phyloP scores from a whole-genome alignment of 2,113 vertebrate genomes.

The Ceyx cyanopectus region DNA sequence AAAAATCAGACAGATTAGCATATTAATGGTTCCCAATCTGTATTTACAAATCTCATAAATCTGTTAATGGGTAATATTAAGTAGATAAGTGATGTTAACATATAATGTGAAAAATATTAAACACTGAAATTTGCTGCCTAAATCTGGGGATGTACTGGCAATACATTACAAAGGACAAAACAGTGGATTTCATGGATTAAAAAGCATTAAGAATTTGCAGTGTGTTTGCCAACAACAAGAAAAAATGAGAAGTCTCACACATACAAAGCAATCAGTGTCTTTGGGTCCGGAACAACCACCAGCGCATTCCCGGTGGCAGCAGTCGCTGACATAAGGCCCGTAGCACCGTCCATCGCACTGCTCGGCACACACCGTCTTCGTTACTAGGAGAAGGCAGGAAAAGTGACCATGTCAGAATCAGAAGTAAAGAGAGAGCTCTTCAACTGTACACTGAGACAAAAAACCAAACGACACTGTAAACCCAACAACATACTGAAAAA shows the following conservation, averaged over 20 bases:
- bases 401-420: background rate
- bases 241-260: conserved; percentile 38
- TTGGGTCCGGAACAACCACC: conserved; percentile 95
- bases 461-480: background rate
- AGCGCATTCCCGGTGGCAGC: conserved; percentile 95
- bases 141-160: background rate
- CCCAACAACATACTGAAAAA: accelerated
- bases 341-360: conserved; percentile 97
- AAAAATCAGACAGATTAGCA: conserved; percentile 60
- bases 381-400: conserved; percentile 80
- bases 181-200: background rate
- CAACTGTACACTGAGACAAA: no score
- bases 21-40: conserved; percentile 45
- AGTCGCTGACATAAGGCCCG: conserved; percentile 95
- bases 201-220: background rate
- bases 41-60: conserved; percentile 60
- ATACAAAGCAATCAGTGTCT: conserved; percentile 96
- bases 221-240: background rate
- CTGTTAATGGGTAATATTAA: conserved; percentile 49
- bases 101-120: conserved; percentile 36
- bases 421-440: background rate
- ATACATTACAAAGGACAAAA: background rate
- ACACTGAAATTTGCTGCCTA: background rate
- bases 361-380: conserved; percentile 95
- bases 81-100: conserved; percentile 38